phyloP scores from a whole-genome alignment of 2,888 invertebrate species.

The Temnothorax ravouxi region DNA sequence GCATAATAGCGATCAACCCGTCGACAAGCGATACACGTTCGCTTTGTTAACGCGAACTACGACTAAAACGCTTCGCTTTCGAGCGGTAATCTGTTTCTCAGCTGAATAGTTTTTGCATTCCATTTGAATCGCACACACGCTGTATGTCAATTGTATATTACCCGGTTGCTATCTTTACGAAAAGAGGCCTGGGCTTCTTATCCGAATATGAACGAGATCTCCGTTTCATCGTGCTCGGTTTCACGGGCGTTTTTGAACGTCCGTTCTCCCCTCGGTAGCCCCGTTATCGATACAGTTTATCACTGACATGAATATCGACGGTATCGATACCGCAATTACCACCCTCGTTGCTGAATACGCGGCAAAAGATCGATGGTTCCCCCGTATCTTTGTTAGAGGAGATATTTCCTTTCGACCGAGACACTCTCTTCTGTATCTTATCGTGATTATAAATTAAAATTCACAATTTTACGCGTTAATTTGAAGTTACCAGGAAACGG shows the following conservation, averaged over 20 bases:
- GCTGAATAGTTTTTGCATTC: conserved; percentile 29
- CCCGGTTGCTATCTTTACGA: conserved; percentile 41
- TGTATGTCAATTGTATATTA: conserved; percentile 45
- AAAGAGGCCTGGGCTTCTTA: conserved; percentile 27
- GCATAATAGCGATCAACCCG: neutral
- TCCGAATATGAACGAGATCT: conserved; percentile 47
- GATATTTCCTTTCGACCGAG: conserved; percentile 8
- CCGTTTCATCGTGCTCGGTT: conserved; percentile 35
- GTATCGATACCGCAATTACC: conserved; percentile 61
- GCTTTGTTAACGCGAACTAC: conserved; percentile 1
- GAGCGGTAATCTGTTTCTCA: conserved; percentile 29
- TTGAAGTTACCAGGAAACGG: neutral
- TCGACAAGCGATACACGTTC: neutral
- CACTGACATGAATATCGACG: conserved; percentile 66
- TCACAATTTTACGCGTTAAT: neutral
- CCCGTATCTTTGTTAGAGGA: neutral
- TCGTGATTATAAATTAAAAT: neutral
- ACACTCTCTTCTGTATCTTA: neutral
- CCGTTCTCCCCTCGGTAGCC: conserved; percentile 37
- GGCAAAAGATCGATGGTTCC: conserved; percentile 12
- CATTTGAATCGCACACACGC: conserved; percentile 31
- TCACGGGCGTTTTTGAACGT: conserved; percentile 44
- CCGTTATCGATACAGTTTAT: conserved; percentile 72
- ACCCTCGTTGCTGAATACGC: conserved; percentile 35
- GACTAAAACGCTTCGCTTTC: neutral